Percentiles rank a stretch among this genome's conserved stretches.
Evolutionary conservation across 2,888 invertebrate genomes (phyloP).

Genomic region (Rhopalosiphum nymphaeae): DNA sequence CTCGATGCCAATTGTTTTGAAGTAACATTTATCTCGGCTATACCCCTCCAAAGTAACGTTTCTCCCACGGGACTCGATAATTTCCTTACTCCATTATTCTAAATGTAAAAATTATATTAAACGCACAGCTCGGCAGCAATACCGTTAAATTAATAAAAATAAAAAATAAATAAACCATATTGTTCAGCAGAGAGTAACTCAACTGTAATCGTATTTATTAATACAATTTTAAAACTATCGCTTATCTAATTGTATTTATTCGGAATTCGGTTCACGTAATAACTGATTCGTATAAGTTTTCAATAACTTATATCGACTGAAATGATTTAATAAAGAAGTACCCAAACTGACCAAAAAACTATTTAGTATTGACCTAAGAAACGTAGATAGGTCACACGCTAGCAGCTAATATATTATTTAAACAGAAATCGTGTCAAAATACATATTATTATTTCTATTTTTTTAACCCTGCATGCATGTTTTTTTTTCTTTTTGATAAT

Average conservation of each 20-base stretch:
- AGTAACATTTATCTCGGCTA: constrained; percentile 33
- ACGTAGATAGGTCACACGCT: neutral
- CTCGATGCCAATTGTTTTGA: constrained; percentile 31
- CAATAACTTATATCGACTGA: neutral
- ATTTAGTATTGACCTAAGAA: neutral
- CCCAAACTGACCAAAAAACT: neutral
- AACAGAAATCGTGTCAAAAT: neutral
- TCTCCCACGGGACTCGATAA: constrained; percentile 36
- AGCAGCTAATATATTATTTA: neutral
- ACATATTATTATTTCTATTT: neutral
- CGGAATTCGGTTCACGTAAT: neutral
- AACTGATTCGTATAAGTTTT: neutral
- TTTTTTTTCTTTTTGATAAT: too few species aligned
- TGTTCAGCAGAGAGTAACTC: neutral
- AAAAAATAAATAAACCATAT: constrained; percentile 31
- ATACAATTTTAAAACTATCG: neutral
- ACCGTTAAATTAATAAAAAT: constrained; percentile 1
- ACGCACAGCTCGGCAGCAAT: constrained; percentile 25
- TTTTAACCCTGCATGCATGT: neutral
- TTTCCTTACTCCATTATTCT: constrained; percentile 26
- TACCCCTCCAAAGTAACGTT: neutral
- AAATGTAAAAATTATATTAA: constrained; percentile 51
- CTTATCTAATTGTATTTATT: neutral
- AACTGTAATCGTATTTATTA: neutral
- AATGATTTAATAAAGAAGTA: neutral